phyloP scores from a whole-genome alignment of 2,113 vertebrate genomes.

The Blennius ocellaris region DNA sequence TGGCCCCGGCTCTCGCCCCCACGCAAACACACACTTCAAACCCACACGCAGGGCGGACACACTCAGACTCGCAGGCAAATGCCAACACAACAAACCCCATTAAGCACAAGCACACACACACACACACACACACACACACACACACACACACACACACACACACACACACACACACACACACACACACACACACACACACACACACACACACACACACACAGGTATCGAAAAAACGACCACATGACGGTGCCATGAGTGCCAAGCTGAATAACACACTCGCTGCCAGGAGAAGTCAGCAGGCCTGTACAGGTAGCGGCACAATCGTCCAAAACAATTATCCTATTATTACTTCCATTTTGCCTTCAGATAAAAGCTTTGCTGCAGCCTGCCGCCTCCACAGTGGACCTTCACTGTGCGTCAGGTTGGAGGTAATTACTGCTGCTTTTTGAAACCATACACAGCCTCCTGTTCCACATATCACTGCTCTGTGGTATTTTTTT shows the following conservation, averaged over 20 bases:
- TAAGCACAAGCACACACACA: too few species aligned
- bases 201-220: too few species aligned
- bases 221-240: conserved; percentile 1
- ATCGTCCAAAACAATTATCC: conserved; percentile 69
- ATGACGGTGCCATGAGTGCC: conserved; percentile 25
- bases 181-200: too few species aligned
- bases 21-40: conserved; percentile 21
- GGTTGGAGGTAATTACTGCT: conserved; percentile 65
- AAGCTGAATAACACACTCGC: not conserved
- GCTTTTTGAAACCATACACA: conserved; percentile 33
- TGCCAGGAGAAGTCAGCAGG: conserved; percentile 38
- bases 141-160: too few species aligned
- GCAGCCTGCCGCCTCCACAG: conserved; percentile 63
- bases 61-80: conserved; percentile 1
- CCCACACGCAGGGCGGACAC: conserved; percentile 18
- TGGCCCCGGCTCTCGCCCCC: conserved; percentile 14
- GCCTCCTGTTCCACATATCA: conserved; percentile 29
- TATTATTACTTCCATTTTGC: conserved; percentile 65
- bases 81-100: conserved; percentile 28
- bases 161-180: too few species aligned
- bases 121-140: too few species aligned
- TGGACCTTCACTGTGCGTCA: conserved; percentile 51
- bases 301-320: conserved; percentile 38
- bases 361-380: conserved; percentile 61
- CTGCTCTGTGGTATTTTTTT: conserved; percentile 10